Percentiles rank a stretch among this genome's conserved stretches.
Conservation (phyloP, 2,888 invertebrate species). For the Mesochorus sp. region DNA sequence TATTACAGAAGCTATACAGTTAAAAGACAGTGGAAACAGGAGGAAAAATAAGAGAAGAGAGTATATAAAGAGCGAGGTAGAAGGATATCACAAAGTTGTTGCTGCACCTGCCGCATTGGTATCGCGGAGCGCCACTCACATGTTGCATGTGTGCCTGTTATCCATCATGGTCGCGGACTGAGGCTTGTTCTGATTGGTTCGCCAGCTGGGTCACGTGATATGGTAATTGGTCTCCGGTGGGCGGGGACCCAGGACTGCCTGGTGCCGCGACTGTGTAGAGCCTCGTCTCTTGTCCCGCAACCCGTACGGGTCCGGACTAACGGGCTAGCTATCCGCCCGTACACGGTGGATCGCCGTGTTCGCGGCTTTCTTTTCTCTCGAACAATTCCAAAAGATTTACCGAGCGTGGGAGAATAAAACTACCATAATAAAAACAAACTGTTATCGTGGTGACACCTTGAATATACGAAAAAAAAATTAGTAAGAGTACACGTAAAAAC, state of each 20-base stretch:
- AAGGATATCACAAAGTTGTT: conserved; percentile 71
- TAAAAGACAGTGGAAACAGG: not conserved
- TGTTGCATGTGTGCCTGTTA: conserved; percentile 81
- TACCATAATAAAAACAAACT: conserved; percentile 11
- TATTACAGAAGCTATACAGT: not conserved
- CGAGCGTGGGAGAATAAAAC: conserved; percentile 23
- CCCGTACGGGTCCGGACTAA: conserved; percentile 58
- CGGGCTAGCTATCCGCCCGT: conserved; percentile 68
- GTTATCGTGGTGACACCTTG: not conserved
- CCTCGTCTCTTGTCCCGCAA: conserved; percentile 59
- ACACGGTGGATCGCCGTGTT: conserved; percentile 66
- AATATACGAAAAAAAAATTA: not conserved
- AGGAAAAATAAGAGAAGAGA: conserved; percentile 11
- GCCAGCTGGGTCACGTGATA: conserved; percentile 85
- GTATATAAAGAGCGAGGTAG: conserved; percentile 30
- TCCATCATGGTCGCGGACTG: conserved; percentile 86
- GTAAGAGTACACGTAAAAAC: not conserved
- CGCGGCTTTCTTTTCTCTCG: conserved; percentile 48
- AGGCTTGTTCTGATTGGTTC: conserved; percentile 80
- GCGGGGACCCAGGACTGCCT: conserved; percentile 82
- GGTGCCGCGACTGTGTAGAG: conserved; percentile 53
- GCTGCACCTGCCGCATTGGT: conserved; percentile 80
- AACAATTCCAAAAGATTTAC: too few relatives aligned
- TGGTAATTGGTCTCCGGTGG: conserved; percentile 85
- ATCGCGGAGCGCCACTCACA: conserved; percentile 79